Percentiles rank a stretch among this genome's conserved stretches.
phyloP scores from a whole-genome alignment of 2,797 vertebrate species.

The Zalophus californianus region DNA sequence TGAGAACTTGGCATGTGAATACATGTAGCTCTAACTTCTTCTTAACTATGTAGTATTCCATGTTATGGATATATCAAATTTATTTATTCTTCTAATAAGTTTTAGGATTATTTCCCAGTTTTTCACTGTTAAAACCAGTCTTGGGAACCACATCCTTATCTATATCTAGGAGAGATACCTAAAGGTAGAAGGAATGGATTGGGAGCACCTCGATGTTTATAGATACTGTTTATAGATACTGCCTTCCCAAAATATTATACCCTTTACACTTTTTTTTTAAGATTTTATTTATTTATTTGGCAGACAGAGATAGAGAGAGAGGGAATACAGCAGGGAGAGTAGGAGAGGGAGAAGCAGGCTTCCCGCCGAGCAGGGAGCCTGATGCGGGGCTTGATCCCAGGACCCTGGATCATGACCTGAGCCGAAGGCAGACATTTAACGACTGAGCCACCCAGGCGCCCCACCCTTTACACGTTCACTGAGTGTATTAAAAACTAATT shows the following conservation, averaged over 20 bases:
- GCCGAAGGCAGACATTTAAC: too few relatives aligned
- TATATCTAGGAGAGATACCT: not conserved
- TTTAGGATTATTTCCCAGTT: conserved; percentile 1
- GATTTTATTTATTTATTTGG: too few relatives aligned
- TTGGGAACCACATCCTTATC: conserved; percentile 27
- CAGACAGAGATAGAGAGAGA: too few relatives aligned
- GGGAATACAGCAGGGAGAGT: too few relatives aligned
- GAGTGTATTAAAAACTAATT: not conserved
- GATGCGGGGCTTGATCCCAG: too few relatives aligned
- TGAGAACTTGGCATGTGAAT: not conserved
- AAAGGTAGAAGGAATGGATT: not conserved
- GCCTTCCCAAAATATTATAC: not conserved
- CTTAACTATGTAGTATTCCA: not conserved
- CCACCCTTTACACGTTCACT: not conserved
- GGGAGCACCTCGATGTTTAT: not conserved
- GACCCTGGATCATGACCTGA: too few relatives aligned
- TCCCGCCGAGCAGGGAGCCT: too few relatives aligned
- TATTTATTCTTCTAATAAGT: not conserved
- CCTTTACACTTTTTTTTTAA: not conserved
- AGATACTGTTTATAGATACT: not conserved
- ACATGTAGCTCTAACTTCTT: not conserved
- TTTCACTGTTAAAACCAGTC: conserved; percentile 29
- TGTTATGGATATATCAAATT: not conserved
- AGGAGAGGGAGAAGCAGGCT: too few relatives aligned
- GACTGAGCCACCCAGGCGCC: too few relatives aligned